Percentiles rank a stretch among this genome's conserved stretches.
Conservation (phyloP, 2,888 invertebrate genomes). For the Rhamphomyia laevipes region DNA sequence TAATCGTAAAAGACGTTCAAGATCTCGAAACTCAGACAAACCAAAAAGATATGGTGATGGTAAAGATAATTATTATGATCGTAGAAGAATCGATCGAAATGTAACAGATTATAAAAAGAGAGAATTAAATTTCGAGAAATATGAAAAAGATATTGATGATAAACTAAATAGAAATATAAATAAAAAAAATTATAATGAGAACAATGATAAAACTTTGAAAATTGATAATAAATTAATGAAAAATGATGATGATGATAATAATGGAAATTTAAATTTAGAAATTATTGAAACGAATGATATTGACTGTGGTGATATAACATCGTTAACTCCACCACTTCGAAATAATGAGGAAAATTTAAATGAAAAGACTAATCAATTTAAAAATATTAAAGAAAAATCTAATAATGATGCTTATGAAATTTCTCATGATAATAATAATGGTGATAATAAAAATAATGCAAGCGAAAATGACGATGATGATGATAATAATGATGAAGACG, state of each 20-base stretch:
- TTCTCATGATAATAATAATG: too few relatives aligned
- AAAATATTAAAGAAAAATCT: not conserved
- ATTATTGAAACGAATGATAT: not conserved
- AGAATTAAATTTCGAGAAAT: not conserved
- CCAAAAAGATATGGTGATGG: too few relatives aligned
- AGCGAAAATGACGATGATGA: conserved; percentile 8
- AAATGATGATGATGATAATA: not conserved
- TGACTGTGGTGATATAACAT: not conserved
- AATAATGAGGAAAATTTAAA: not conserved
- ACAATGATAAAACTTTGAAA: not conserved
- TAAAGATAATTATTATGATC: too few relatives aligned
- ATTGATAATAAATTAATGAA: not conserved
- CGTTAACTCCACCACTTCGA: not conserved
- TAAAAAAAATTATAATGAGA: too few relatives aligned
- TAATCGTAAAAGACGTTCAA: not conserved
- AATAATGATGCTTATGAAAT: not conserved
- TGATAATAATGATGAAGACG: conserved; percentile 13
- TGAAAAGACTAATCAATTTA: not conserved
- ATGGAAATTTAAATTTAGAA: not conserved
- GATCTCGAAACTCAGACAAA: not conserved
- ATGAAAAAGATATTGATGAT: not conserved
- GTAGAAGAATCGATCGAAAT: too few relatives aligned
- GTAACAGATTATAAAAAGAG: not conserved
- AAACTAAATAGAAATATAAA: not conserved
- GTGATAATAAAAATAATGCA: not conserved